A percentile compares a stretch with the other conserved stretches of the same genome.
phyloP scores from a whole-genome alignment of 1,140 invertebrate genomes.

The Diabrotica undecimpunctata region DNA sequence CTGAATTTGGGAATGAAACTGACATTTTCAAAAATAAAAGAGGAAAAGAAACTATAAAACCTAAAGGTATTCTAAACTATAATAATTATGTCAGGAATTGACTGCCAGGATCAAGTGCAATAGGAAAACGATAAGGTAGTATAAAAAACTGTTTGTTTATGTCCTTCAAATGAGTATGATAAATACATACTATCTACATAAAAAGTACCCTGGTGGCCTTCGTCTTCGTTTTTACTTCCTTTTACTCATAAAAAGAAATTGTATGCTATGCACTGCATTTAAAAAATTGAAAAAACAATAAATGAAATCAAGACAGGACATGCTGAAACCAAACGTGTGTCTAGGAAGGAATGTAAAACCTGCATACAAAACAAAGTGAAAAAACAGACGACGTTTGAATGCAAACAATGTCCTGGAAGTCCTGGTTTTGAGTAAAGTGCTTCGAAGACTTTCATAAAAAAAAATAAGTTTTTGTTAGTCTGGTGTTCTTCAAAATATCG shows the following conservation, averaged over 20 bases:
- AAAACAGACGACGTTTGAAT: slow-evolving; percentile 11
- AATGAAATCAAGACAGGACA: too few species aligned
- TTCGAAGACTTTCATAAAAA: slow-evolving; percentile 20
- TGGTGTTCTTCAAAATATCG: background rate
- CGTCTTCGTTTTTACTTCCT: slow-evolving; percentile 18
- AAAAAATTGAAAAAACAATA: slow-evolving; percentile 17
- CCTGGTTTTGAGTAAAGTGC: slow-evolving; percentile 17
- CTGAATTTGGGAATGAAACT: slow-evolving; percentile 3
- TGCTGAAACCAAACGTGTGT: too few species aligned
- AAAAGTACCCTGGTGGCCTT: slow-evolving; percentile 14
- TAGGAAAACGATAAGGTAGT: slow-evolving; percentile 1
- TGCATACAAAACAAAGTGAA: slow-evolving; percentile 14
- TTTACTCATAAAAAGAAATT: slow-evolving; percentile 5
- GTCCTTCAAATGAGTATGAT: slow-evolving; percentile 9
- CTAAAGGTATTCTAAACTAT: slow-evolving; percentile 3
- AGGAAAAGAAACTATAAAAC: background rate
- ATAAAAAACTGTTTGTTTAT: slow-evolving; percentile 17
- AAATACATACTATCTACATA: slow-evolving; percentile 19
- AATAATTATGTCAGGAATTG: slow-evolving; percentile 5
- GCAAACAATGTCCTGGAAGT: slow-evolving; percentile 8
- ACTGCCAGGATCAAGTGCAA: slow-evolving; percentile 4
- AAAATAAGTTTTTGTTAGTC: background rate
- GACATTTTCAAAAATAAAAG: background rate
- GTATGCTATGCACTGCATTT: slow-evolving; percentile 13
- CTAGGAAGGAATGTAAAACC: slow-evolving; percentile 21